These are phyloP conservation scores for Hemiprocne comata DNA, from an alignment of 2,113 vertebrate genomes.

Conservation along the genomic window DNA sequence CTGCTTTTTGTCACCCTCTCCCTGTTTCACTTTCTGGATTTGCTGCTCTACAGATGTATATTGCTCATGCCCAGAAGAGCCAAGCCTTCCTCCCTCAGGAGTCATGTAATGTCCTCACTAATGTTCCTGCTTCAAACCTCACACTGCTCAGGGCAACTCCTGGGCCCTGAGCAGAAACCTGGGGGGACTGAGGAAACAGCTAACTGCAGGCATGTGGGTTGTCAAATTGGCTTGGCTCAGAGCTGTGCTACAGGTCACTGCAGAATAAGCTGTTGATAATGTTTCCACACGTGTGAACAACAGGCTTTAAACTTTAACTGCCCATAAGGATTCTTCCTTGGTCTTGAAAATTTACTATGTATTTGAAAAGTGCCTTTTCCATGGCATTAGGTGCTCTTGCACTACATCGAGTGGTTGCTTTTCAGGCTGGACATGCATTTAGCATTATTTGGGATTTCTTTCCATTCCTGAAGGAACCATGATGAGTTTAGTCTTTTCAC, in stretches of 20 bases:
- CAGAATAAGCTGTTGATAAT: neutral
- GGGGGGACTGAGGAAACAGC: neutral
- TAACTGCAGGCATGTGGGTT: neutral
- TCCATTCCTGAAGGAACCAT: neutral
- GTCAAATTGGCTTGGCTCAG: neutral
- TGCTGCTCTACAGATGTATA: neutral
- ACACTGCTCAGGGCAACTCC: neutral
- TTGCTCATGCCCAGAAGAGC: neutral
- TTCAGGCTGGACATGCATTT: neutral
- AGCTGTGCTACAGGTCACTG: neutral
- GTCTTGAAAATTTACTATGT: neutral
- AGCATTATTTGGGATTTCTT: neutral
- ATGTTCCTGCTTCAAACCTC: neutral
- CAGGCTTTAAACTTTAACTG: neutral
- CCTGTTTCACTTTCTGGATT: neutral
- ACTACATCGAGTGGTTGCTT: neutral
- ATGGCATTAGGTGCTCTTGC: neutral
- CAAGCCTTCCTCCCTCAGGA: neutral
- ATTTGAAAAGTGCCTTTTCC: neutral
- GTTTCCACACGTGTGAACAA: neutral
- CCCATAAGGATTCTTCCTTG: neutral
- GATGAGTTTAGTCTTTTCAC: neutral
- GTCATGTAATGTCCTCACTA: neutral
- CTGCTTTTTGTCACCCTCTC: neutral
- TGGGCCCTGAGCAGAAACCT: neutral